Base-by-base conservation (phyloP, 2,797 vertebrate species). In the Sebastes vulpes region DNA sequence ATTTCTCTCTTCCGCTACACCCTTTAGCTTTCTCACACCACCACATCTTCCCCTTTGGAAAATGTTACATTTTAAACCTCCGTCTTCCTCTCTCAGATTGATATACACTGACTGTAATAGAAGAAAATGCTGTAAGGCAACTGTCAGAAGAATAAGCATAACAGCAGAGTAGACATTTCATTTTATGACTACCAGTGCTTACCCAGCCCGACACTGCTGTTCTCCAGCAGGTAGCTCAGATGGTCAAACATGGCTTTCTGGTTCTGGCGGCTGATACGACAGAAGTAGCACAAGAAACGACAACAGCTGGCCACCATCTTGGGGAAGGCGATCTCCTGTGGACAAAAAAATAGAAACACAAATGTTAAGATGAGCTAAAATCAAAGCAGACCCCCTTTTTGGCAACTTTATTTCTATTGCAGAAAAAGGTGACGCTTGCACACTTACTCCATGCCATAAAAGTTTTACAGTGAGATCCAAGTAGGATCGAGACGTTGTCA, bases 241-340 rank as follows among this genome's bases (percentile, higher is more conserved):
- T 99, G 99, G 89, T 99, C 98, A 87, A 99, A 99, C 99, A 99
- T 99, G 81, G 99, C 98, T 91, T 99, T 99, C 93, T 99, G 99
- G 89, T 99, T 99, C 92, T 99, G 98, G 1, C 98, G 97, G 85
- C 99, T 99, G 65, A 99, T 99, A 56, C 99, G 97, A 77, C 99
- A 99, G 94, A 99, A 99, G 94, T 99, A 99, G 92, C 99, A 99
- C 59, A 99, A 93, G 90, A 99, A 99, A 58, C 99, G 97, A 87
- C 99, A 99, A 53, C 99, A 99, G 94, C 98, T 99, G 74, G 99
- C 99, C 83, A 99, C 99, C 99, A 99, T 99, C 93, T 99, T 99
- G 16, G 99, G 98, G 88, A 99, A 99, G 42, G 96, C 92, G 12
- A 99, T 99, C 95, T 99, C 96, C 96, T 97, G 94, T 32, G 76